Base-by-base conservation (phyloP, 2,888 invertebrate genomes). In the Notodonta ziczac region DNA sequence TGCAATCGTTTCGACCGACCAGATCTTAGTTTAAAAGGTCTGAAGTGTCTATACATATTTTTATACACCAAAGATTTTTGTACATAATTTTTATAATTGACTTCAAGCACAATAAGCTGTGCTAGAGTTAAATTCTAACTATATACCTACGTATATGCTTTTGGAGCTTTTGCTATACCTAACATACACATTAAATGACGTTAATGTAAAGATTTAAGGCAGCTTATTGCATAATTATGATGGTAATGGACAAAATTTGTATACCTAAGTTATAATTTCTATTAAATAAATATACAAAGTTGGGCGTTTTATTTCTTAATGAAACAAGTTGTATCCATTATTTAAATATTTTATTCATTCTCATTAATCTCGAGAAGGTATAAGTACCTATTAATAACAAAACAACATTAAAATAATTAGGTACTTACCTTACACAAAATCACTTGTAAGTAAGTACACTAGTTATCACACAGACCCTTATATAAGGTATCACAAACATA, bases 1-100 rank as follows among this genome's bases (percentile, higher is more conserved):
- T 86, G 90, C 82, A 90, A 91, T 93, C 91, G 89, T 90, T 92
- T 89, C 93, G 93, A 93, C 90, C 93, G 93, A 93, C 93, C 93
- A 93, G 93, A 88, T 91, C 93, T 92, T 85, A 66, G 69, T 76
- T 66, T 78, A 68, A 66, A 84, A 91, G 93, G 85, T 91, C 90
- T 93, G 93, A 93, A 89, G 88, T 85, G 90, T 89, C 88, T 88
- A 86, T 87, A 88, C 81, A 87, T 89, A 89, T 87, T 90, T 89
- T 89, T 89, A 84, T 89, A 89, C 87, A 90, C 85, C 88, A 91
- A 88, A 88, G 84, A 86, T 83, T 89, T 86, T 89, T 92, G 91
- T 93, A 92, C 82, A 92, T 92, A 92, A 80, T 88, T 84, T 46
- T 87, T 84, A 79, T 87, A 75, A 83, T 83, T 79, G 76, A 70